A percentile compares a stretch with the other conserved stretches of the same genome.
Evolutionary conservation across 2,888 invertebrate genomes (phyloP).

Genomic region (Agrotis clavis): DNA sequence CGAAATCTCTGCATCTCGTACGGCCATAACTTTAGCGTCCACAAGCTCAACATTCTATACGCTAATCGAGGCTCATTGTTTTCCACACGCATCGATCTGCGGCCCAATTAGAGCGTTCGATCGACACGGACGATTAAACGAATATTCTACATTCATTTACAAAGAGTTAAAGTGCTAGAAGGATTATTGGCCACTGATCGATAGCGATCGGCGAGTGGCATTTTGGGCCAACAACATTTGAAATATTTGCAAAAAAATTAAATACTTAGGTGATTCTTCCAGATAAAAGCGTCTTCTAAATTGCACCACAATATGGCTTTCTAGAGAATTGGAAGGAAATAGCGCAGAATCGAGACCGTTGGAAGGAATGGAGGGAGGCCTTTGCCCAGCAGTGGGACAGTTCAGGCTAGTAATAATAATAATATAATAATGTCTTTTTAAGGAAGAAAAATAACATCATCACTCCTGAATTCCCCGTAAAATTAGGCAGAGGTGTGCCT

Average conservation of each 20-base stretch:
- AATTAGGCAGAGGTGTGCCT: too few species aligned
- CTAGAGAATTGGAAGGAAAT: too few species aligned
- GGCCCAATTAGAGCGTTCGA: slow-evolving; percentile 77
- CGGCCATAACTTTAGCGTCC: slow-evolving; percentile 29
- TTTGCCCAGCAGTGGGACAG: too few species aligned
- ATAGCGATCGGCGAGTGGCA: neutral
- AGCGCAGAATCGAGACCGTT: too few species aligned
- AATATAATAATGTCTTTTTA: too few species aligned
- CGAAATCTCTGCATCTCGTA: slow-evolving; percentile 20
- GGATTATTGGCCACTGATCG: neutral
- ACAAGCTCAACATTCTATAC: slow-evolving; percentile 46
- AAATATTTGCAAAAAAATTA: neutral
- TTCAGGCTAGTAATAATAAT: too few species aligned
- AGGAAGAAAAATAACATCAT: too few species aligned
- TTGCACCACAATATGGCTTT: too few species aligned
- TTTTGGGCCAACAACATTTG: neutral
- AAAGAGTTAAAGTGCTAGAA: slow-evolving; percentile 46
- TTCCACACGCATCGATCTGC: slow-evolving; percentile 76
- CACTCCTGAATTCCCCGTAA: too few species aligned
- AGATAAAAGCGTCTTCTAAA: too few species aligned
- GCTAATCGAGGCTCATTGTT: slow-evolving; percentile 74
- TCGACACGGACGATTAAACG: slow-evolving; percentile 76
- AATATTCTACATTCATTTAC: slow-evolving; percentile 69
- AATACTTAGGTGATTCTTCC: too few species aligned
- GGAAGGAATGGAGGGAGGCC: too few species aligned